These are phyloP conservation scores for Lipophrys pholis DNA, from an alignment of 2,113 vertebrate species.

Conservation along the genomic window DNA sequence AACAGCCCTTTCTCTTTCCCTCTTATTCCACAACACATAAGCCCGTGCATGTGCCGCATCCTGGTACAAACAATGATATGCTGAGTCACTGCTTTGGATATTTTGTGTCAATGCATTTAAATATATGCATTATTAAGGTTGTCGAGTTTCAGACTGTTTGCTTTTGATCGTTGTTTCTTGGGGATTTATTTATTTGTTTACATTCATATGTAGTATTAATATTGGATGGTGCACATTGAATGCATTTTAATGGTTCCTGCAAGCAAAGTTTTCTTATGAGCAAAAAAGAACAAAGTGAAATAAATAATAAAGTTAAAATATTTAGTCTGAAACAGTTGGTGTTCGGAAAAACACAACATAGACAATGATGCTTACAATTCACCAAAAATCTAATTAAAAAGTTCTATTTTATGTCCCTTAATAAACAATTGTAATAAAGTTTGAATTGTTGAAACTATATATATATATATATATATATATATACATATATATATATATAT, in stretches of 20 bases:
- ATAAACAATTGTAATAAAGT: background rate
- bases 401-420: background rate
- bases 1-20: constrained; percentile 37
- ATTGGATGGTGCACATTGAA: background rate
- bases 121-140: background rate
- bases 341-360: background rate
- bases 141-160: background rate
- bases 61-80: constrained; percentile 1
- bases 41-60: constrained; percentile 24
- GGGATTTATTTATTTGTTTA: background rate
- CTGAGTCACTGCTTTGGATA: constrained; percentile 11
- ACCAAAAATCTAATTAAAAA: background rate
- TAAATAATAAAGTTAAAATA: background rate
- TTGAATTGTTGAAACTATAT: too few relatives aligned
- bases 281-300: background rate
- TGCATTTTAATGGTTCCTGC: constrained; percentile 19
- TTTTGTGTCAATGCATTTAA: background rate
- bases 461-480: too few relatives aligned
- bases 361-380: background rate
- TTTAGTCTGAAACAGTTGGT: too few relatives aligned
- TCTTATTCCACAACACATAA: constrained; percentile 29
- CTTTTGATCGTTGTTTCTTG: background rate
- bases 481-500: too few relatives aligned
- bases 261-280: background rate
- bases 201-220: background rate